These are phyloP conservation scores for Sarcophaga peregrina DNA, from an alignment of 1,140 invertebrate genomes.

Conservation along the genomic window DNA sequence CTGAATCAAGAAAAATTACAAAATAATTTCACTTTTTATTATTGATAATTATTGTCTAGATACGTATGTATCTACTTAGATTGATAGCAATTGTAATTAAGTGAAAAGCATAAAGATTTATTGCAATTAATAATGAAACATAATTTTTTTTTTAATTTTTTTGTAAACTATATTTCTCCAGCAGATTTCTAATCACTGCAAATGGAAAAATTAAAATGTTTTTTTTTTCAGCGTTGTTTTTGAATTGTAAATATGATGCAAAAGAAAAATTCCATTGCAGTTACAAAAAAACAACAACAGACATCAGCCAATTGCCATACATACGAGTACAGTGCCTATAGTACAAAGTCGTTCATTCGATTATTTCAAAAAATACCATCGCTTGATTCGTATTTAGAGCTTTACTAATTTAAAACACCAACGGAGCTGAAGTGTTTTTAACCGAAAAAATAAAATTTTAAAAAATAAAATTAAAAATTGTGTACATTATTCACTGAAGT, in stretches of 20 bases:
- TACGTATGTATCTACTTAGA: too few species aligned
- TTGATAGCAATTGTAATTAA: background rate
- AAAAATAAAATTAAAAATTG: too few species aligned
- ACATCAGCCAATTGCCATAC: too few species aligned
- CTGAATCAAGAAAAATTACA: background rate
- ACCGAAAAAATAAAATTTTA: background rate
- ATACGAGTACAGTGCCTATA: too few species aligned
- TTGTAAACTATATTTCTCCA: background rate
- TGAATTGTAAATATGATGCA: background rate
- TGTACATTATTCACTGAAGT: background rate
- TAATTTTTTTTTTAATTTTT: background rate
- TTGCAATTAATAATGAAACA: constrained; percentile 1
- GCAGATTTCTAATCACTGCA: background rate
- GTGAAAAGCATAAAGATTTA: background rate
- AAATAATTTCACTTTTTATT: constrained; percentile 20
- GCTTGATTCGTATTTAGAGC: constrained; percentile 7
- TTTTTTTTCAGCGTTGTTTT: background rate
- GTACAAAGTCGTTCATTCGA: background rate
- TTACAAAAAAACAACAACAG: background rate
- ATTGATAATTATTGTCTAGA: too few species aligned
- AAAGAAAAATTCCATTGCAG: background rate
- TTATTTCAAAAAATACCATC: background rate
- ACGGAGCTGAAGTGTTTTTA: background rate
- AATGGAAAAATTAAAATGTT: background rate
- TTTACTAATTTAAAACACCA: constrained; percentile 13